Conservation (phyloP, 2,888 invertebrate genomes). For the Odontocolon sp. region DNA sequence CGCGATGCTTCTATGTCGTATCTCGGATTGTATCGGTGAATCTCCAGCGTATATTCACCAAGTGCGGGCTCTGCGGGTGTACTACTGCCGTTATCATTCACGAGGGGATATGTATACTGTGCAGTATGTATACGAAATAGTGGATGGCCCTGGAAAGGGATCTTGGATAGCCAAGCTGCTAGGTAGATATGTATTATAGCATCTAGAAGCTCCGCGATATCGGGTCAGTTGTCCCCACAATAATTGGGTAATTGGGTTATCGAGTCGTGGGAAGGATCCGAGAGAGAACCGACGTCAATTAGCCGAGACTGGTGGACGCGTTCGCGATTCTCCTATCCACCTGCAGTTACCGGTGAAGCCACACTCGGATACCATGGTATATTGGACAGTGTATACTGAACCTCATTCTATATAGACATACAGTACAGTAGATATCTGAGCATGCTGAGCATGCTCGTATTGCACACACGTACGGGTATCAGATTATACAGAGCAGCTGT, state of each 20-base stretch:
- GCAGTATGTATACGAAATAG: conserved; percentile 25
- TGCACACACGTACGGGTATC: too few relatives aligned
- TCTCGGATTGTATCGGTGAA: conserved; percentile 22
- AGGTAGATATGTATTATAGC: conserved; percentile 16
- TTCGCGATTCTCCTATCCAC: conserved; percentile 39
- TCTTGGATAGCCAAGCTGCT: conserved; percentile 23
- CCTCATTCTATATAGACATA: neutral
- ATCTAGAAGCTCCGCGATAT: conserved; percentile 40
- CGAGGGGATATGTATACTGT: conserved; percentile 26
- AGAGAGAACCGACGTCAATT: conserved; percentile 54
- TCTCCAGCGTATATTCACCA: neutral
- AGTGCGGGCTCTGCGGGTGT: conserved; percentile 13
- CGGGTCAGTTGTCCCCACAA: conserved; percentile 49
- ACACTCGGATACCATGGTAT: conserved; percentile 30
- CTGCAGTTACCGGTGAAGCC: conserved; percentile 27
- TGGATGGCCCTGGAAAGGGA: conserved; percentile 39
- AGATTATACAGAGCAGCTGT: neutral
- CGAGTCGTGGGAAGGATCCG: conserved; percentile 48
- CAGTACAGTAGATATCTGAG: neutral
- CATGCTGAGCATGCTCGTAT: too few relatives aligned
- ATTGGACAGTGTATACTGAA: neutral
- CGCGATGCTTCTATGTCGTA: neutral
- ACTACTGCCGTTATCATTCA: conserved; percentile 42
- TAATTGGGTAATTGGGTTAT: conserved; percentile 61
- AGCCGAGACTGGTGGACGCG: conserved; percentile 49